Evolutionary conservation across 2,113 vertebrate species (phyloP).

Genomic region (Sceloporus undulatus): DNA sequence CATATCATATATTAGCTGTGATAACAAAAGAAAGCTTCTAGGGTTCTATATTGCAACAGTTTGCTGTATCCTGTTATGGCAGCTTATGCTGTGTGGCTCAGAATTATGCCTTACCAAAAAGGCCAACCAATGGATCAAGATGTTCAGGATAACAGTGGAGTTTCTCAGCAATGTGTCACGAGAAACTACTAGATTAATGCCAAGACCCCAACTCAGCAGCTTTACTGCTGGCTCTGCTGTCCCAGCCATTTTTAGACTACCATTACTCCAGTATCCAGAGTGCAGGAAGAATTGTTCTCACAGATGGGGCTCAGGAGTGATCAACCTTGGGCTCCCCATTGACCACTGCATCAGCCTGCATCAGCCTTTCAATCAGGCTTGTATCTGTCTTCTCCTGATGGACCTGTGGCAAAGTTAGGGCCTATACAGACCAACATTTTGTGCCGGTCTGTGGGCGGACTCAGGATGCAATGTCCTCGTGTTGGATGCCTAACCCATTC

Average conservation of each 20-base stretch:
- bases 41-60: background rate
- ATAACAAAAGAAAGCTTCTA: background rate
- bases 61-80: background rate
- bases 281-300: background rate
- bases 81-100: background rate
- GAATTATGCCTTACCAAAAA: background rate
- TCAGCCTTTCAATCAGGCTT: background rate
- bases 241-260: background rate
- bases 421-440: too few relatives aligned
- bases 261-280: background rate
- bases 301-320: background rate
- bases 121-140: background rate
- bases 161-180: background rate
- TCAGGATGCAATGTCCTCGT: too few relatives aligned
- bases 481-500: too few relatives aligned
- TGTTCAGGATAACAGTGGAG: background rate
- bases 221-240: background rate
- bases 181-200: background rate
- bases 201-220: background rate
- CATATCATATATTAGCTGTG: background rate
- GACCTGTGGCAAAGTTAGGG: background rate
- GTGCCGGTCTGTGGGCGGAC: too few relatives aligned
- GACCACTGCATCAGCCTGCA: background rate
- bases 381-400: background rate
- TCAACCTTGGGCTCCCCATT: background rate